A percentile compares a stretch with the other conserved stretches of the same genome.
phyloP scores from a whole-genome alignment of 2,888 invertebrate genomes.

The Hipparchia semele region DNA sequence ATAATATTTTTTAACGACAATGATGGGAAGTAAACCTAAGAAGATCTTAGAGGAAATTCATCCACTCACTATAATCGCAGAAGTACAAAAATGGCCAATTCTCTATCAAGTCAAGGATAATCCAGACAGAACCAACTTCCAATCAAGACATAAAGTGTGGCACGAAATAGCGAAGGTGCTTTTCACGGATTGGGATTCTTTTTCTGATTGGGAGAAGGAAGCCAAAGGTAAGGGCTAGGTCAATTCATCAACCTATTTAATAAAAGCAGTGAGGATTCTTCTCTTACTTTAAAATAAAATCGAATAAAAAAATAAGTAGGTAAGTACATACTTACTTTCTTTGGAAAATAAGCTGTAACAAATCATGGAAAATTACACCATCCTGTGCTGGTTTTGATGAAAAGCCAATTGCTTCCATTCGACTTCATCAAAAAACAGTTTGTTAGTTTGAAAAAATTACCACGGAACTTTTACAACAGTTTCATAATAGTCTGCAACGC shows the following conservation, averaged over 20 bases:
- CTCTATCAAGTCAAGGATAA: constrained; percentile 47
- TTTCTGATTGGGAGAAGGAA: constrained; percentile 43
- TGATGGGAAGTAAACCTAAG: constrained; percentile 38
- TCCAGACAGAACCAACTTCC: constrained; percentile 46
- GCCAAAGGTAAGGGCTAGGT: constrained; percentile 42
- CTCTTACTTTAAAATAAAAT: no score
- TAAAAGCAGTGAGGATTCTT: no score
- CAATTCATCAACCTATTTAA: neutral
- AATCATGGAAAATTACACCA: no score
- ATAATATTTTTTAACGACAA: neutral
- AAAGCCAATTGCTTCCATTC: no score
- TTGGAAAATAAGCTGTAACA: no score
- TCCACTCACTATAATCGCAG: constrained; percentile 53
- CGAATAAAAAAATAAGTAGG: no score
- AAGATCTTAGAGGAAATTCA: constrained; percentile 54
- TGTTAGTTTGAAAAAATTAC: no score
- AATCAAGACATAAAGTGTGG: constrained; percentile 52
- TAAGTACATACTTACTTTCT: no score
- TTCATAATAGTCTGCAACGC: no score
- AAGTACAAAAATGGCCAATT: constrained; percentile 56
- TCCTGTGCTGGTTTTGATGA: no score
- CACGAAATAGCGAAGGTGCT: constrained; percentile 49
- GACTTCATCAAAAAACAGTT: no score
- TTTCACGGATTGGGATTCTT: constrained; percentile 48
- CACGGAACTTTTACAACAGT: no score